These are phyloP conservation scores for Silurus asotus DNA, from an alignment of 2,113 vertebrate genomes.

Conservation along the genomic window DNA sequence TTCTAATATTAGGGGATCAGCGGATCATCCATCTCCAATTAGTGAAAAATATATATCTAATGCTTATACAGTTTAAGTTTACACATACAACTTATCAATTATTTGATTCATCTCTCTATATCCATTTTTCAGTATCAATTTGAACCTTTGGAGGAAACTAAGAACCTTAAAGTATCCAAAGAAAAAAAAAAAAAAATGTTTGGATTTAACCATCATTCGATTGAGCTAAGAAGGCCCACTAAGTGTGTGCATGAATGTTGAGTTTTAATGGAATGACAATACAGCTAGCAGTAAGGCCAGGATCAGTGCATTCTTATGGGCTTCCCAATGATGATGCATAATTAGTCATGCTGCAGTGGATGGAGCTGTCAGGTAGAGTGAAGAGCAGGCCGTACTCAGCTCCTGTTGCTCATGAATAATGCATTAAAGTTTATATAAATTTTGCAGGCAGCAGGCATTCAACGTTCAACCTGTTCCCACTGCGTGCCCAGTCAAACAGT, in stretches of 20 bases:
- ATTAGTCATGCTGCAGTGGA: constrained; percentile 51
- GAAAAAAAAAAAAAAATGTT: not conserved
- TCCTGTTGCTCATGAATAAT: constrained; percentile 83
- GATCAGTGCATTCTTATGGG: constrained; percentile 60
- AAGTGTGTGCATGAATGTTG: constrained; percentile 57
- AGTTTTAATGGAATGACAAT: constrained; percentile 4
- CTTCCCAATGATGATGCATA: constrained; percentile 51
- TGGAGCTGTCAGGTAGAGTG: constrained; percentile 68
- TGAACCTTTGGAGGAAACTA: not conserved
- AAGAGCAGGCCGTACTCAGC: constrained; percentile 58
- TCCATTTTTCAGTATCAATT: not conserved
- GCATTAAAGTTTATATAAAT: constrained; percentile 70
- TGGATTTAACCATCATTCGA: not conserved
- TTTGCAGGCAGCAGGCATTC: constrained; percentile 64
- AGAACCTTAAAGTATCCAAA: not conserved
- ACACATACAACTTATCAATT: not conserved
- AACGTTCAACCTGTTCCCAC: constrained; percentile 34
- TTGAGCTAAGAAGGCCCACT: not conserved
- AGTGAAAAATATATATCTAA: not conserved
- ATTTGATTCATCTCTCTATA: not conserved
- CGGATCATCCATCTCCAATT: no score
- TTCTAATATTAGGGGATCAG: no score
- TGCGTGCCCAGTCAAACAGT: not conserved
- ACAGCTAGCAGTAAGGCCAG: not conserved
- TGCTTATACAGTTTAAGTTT: not conserved